Base-by-base conservation (phyloP, 2,797 vertebrate species). In the Halcyon chelicuti region DNA sequence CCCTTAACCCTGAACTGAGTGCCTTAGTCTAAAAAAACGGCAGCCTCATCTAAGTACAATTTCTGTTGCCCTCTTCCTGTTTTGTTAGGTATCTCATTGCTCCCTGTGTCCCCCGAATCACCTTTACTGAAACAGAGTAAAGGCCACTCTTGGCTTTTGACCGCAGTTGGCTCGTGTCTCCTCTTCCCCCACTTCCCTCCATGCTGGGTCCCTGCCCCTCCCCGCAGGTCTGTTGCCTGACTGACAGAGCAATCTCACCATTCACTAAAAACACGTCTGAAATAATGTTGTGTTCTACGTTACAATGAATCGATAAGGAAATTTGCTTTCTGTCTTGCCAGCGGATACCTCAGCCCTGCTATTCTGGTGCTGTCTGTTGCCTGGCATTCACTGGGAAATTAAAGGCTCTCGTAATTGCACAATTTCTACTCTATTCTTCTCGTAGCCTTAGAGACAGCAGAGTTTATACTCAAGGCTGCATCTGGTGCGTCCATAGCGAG, bases 311-410 rank as follows among this genome's bases (percentile, higher is more conserved):
- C 0, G 0, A 80, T 72, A 65, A 5, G 14, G 85, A 86, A 93
- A 83, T 80, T 54, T 74, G 46, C 17, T 85, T 86, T 95, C 62
- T 84, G 54, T 76, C 73, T 70, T 84, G 62, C 78, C 19, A 35
- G 72, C 86, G 25, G 37, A 62, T 84, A 65, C 68, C 79, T 46
- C 62, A 94, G 66, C 58, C 7, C 46, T 55, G 66, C 54, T 84
- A 3, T 90, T 90, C 42, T 60, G 39, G 42, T 3, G 5, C 4
- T 5, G 28, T 80, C 90, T 74, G 42, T 57, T 46, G 72, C 79
- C 61, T 61, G 72, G 73, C 37, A 37, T 72, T 90, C 58, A 47
- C 54, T 47, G 66, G 62, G 76, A 93, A 95, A 86, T 80, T 88
- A 78, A 86, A 93, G 70, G 76, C 58, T 92, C 12, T 68, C 47